Conservation (phyloP, 2,888 invertebrate genomes). For the Tetramorium bicarinatum region DNA sequence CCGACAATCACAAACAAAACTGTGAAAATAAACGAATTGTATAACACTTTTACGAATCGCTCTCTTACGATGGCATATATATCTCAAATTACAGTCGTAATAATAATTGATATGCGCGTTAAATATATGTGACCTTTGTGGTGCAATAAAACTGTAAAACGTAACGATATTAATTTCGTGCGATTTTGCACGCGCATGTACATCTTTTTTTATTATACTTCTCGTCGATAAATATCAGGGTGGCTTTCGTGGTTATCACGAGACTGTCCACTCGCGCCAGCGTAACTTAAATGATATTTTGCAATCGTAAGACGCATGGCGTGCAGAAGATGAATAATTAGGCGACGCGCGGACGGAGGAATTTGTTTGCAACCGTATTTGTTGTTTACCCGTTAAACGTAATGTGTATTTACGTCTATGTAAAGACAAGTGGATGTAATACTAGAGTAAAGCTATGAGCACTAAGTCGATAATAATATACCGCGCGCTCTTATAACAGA, state of each 20-base stretch:
- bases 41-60: constrained; percentile 30
- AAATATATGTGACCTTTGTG: constrained; percentile 18
- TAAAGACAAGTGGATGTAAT: constrained; percentile 47
- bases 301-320: neutral
- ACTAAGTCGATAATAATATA: constrained; percentile 52
- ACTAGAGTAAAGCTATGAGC: constrained; percentile 41
- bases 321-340: constrained; percentile 48
- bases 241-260: neutral
- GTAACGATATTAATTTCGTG: neutral
- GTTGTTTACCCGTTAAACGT: constrained; percentile 31
- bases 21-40: constrained; percentile 6
- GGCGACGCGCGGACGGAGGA: constrained; percentile 39
- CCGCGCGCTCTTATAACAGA: constrained; percentile 44
- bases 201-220: neutral
- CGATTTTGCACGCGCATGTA: neutral
- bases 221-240: neutral
- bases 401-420: constrained; percentile 37
- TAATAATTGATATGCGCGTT: constrained; percentile 35
- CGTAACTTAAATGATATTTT: neutral
- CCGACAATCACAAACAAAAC: neutral
- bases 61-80: neutral
- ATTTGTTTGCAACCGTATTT: constrained; percentile 42
- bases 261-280: neutral
- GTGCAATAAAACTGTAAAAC: constrained; percentile 32
- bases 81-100: constrained; percentile 36